Evolutionary conservation across 2,888 invertebrate genomes (phyloP).

Genomic region (Chrysina gloriosa): DNA sequence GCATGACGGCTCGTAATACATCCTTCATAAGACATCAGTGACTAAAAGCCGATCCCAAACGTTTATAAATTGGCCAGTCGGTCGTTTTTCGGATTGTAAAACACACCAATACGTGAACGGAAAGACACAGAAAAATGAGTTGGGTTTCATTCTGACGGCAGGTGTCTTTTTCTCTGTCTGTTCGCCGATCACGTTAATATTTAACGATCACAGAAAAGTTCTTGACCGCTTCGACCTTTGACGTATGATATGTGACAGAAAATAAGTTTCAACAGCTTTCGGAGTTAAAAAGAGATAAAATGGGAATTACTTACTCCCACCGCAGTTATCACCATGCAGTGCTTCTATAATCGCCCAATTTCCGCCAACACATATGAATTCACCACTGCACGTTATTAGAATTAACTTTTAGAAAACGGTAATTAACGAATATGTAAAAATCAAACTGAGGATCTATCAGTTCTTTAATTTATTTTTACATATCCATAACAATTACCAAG

Average conservation of each 20-base stretch:
- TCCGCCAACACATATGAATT: not conserved
- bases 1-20: conserved; percentile 29
- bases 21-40: conserved; percentile 28
- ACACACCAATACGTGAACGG: conserved; percentile 50
- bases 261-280: not conserved
- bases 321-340: not conserved
- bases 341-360: not conserved
- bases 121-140: conserved; percentile 55
- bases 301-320: not conserved
- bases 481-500: conserved; percentile 56
- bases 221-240: not conserved
- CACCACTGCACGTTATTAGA: not conserved
- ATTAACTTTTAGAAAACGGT: not conserved
- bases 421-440: not conserved
- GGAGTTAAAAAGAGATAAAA: not conserved
- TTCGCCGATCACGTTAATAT: conserved; percentile 28
- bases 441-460: not conserved
- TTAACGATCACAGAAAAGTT: conserved; percentile 20
- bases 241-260: not conserved
- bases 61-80: conserved; percentile 53
- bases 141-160: conserved; percentile 53
- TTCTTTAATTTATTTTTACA: conserved; percentile 44
- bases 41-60: conserved; percentile 40
- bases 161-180: conserved; percentile 48
- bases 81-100: conserved; percentile 44